Conservation (phyloP, 2,113 vertebrate species). For the Pica pica region DNA sequence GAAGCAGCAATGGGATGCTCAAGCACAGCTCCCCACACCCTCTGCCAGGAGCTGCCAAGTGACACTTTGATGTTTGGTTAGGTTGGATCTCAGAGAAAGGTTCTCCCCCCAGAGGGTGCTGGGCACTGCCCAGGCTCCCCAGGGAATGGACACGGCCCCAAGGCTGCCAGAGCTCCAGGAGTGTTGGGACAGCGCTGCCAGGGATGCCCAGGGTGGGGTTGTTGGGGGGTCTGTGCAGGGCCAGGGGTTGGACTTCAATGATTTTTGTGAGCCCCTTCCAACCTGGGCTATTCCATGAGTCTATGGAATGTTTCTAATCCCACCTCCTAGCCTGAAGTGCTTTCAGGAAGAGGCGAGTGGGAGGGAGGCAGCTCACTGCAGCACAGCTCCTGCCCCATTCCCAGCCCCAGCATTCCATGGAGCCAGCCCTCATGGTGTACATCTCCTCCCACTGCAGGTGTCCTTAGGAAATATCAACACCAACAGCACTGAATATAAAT, state of each 20-base stretch:
- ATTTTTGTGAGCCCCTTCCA: neutral
- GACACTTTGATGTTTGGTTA: neutral
- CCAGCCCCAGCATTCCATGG: fast-evolving
- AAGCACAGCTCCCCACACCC: fast-evolving
- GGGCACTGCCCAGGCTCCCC: neutral
- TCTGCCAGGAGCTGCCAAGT: neutral
- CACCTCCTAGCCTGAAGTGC: neutral
- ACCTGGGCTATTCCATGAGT: neutral
- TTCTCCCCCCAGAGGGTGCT: neutral
- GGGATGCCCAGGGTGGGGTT: neutral
- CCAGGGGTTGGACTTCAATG: neutral
- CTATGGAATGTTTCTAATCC: neutral
- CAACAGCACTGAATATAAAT: neutral
- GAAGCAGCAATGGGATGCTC: fast-evolving
- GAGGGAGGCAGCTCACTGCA: neutral
- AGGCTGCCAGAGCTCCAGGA: neutral
- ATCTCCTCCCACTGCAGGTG: neutral
- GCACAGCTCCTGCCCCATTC: neutral
- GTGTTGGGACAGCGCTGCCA: fast-evolving
- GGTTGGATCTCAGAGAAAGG: fast-evolving
- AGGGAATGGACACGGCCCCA: neutral
- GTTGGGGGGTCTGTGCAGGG: neutral
- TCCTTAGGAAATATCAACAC: neutral
- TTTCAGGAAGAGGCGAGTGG: fast-evolving
- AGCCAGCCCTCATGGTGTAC: fast-evolving